phyloP scores from a whole-genome alignment of 2,113 vertebrate genomes.

The Asarcornis scutulata region DNA sequence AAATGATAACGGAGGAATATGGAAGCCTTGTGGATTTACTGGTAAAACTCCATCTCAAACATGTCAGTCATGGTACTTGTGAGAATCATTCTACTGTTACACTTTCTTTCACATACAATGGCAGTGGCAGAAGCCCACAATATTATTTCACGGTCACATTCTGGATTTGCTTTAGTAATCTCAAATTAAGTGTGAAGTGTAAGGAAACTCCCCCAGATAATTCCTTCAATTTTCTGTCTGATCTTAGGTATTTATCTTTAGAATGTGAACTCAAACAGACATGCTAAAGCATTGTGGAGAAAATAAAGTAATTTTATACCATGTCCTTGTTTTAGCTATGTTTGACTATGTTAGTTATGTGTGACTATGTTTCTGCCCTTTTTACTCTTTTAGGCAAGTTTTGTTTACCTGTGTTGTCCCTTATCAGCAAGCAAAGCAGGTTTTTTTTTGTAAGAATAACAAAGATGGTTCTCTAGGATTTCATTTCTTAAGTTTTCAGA shows the following conservation, averaged over 20 bases:
- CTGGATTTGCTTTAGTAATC: background rate
- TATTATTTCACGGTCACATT: background rate
- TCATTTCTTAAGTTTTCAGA: background rate
- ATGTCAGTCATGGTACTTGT: background rate
- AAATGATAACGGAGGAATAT: background rate
- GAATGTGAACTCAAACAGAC: background rate
- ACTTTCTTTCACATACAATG: background rate
- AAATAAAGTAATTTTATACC: background rate
- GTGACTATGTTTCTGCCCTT: background rate
- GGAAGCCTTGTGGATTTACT: background rate
- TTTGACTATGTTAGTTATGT: background rate
- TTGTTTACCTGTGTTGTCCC: background rate
- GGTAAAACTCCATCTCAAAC: background rate
- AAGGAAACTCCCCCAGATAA: background rate
- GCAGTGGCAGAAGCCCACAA: background rate
- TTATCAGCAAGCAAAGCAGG: background rate
- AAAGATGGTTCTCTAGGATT: background rate
- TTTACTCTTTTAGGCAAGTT: background rate
- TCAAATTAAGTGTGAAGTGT: rapidly evolving
- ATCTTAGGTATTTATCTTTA: background rate
- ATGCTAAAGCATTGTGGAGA: background rate
- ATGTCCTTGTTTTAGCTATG: background rate
- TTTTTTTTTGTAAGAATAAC: background rate
- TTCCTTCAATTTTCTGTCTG: background rate
- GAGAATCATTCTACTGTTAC: background rate